Conservation (phyloP, 2,888 invertebrate species). For the Nesidiocoris tenuis region DNA sequence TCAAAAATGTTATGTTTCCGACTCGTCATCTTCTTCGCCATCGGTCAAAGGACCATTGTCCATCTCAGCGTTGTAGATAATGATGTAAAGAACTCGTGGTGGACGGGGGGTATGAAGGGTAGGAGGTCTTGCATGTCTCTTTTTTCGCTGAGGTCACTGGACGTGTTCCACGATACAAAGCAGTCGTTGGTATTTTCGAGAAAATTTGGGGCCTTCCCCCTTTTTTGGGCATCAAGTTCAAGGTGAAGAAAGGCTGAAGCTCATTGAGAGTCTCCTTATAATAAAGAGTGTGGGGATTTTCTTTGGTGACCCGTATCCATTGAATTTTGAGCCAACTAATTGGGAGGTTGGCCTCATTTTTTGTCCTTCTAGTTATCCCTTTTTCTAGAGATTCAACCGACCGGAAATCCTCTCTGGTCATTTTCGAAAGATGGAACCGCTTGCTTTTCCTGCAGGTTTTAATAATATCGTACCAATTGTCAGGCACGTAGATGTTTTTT, state of each 20-base stretch:
- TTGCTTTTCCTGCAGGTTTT: not conserved
- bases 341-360: not conserved
- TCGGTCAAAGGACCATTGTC: not conserved
- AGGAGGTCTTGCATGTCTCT: not conserved
- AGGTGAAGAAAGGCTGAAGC: not conserved
- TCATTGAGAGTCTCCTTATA: not conserved
- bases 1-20: not conserved
- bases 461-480: not conserved
- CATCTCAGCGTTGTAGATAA: not conserved
- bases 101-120: not conserved
- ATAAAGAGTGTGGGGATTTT: slow-evolving; percentile 9
- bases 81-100: not conserved
- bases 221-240: not conserved
- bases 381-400: not conserved
- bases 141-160: not conserved
- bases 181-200: not conserved
- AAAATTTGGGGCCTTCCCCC: not conserved
- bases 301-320: slow-evolving; percentile 11
- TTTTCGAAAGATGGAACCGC: not conserved
- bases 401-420: not conserved
- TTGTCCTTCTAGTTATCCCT: not conserved
- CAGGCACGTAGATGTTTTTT: not conserved
- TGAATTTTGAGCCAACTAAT: slow-evolving; percentile 14
- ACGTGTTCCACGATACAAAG: not conserved
- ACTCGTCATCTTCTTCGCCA: not conserved